Percentiles rank a stretch among this genome's conserved stretches.
phyloP scores from a whole-genome alignment of 2,888 invertebrate genomes.

The Pachliopta kotzebuea region DNA sequence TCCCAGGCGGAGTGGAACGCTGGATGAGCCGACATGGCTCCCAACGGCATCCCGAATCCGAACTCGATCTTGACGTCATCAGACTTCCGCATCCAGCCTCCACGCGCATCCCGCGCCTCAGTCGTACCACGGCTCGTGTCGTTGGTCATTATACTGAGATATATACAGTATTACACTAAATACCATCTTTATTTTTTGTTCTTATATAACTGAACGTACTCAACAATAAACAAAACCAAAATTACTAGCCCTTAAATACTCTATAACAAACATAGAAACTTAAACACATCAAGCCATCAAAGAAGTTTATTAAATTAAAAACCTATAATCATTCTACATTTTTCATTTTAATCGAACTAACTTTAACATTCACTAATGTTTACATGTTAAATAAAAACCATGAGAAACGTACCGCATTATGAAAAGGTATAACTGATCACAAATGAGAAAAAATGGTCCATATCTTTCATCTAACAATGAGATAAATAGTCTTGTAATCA shows the following conservation, averaged over 20 bases:
- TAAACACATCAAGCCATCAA: too few species aligned
- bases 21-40: slow-evolving; percentile 75
- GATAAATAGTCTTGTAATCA: background rate
- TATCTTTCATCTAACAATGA: background rate
- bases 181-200: background rate
- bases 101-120: slow-evolving; percentile 41
- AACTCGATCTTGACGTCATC: slow-evolving; percentile 81
- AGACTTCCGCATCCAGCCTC: slow-evolving; percentile 57
- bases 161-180: background rate
- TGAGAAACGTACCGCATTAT: too few species aligned
- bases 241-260: too few species aligned
- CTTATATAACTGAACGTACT: background rate
- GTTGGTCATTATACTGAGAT: slow-evolving; percentile 52
- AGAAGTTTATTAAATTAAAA: too few species aligned
- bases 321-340: too few species aligned
- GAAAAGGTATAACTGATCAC: too few species aligned
- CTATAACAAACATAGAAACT: too few species aligned
- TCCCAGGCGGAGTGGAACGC: slow-evolving; percentile 80
- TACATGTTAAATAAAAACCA: too few species aligned
- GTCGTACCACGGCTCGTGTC: slow-evolving; percentile 46
- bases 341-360: too few species aligned
- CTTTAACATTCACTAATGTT: too few species aligned
- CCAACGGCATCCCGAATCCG: slow-evolving; percentile 74
- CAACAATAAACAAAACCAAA: too few species aligned
- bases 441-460: too few species aligned